These are phyloP conservation scores for Eueremaeus valkanovi DNA, from an alignment of 2,888 invertebrate species.

Conservation along the genomic window DNA sequence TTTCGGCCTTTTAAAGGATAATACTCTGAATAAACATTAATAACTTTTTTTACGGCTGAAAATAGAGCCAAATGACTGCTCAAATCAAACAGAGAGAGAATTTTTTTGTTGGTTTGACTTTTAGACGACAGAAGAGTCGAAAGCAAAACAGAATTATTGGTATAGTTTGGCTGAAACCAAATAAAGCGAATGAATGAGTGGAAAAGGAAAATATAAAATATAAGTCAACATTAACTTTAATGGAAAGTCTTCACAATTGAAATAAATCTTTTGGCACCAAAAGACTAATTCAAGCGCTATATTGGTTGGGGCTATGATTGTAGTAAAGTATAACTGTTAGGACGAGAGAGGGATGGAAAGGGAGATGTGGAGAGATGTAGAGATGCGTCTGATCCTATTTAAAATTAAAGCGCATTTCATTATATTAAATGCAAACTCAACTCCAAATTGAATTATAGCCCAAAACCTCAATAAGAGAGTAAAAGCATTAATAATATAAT, in stretches of 20 bases:
- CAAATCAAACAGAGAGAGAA: background rate
- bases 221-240: background rate
- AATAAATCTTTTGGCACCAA: conserved; percentile 15
- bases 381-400: background rate
- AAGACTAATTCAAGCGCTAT: conserved; percentile 7
- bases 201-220: background rate
- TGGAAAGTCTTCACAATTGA: background rate
- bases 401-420: conserved; percentile 14
- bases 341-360: background rate
- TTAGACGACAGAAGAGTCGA: background rate
- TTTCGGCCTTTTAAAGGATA: background rate
- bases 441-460: conserved; percentile 21
- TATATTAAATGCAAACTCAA: conserved; percentile 30
- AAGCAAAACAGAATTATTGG: no score
- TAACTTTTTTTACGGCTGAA: background rate
- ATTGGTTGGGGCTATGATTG: background rate
- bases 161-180: conserved; percentile 1
- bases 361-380: no score
- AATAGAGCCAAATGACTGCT: background rate
- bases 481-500: background rate
- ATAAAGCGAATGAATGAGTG: background rate
- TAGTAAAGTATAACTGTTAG: background rate
- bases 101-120: conserved; percentile 13
- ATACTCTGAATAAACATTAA: background rate
- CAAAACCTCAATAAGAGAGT: conserved; percentile 20